These are phyloP conservation scores for Odobenus rosmarus DNA, from an alignment of 2,113 vertebrate genomes.

Conservation along the genomic window DNA sequence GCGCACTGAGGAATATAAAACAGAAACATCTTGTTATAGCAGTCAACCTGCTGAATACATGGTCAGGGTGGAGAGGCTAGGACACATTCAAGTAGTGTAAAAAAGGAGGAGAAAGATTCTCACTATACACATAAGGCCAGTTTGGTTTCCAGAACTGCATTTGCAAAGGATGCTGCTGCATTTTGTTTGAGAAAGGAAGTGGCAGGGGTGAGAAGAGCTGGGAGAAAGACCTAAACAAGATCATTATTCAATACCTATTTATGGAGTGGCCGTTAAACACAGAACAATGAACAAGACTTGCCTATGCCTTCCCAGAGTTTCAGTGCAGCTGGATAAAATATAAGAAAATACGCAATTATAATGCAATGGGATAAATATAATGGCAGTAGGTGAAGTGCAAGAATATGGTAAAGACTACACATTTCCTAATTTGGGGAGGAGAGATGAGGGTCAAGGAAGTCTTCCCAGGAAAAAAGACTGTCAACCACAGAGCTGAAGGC, in stretches of 20 bases:
- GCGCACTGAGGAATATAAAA: slow-evolving; percentile 59
- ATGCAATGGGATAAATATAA: not conserved
- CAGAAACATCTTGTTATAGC: not conserved
- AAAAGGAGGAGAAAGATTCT: not conserved
- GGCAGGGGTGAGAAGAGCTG: not conserved
- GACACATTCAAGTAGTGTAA: not conserved
- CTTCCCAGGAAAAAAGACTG: not conserved
- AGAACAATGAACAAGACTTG: not conserved
- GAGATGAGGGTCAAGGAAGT: not conserved
- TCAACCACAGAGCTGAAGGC: not conserved
- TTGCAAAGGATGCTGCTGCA: not conserved
- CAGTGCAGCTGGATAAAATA: not conserved
- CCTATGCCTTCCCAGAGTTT: not conserved
- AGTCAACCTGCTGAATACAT: not conserved
- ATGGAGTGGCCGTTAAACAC: not conserved
- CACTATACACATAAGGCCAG: not conserved
- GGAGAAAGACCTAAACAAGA: not conserved
- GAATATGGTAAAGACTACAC: not conserved
- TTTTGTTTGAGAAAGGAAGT: not conserved
- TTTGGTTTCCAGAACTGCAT: not conserved
- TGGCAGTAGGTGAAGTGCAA: not conserved
- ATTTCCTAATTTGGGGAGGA: not conserved
- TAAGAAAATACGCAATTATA: not conserved
- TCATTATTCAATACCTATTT: not conserved
- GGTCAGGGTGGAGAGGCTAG: not conserved